These are phyloP conservation scores for Tiliacea aurago DNA, from an alignment of 2,888 invertebrate species.

Conservation along the genomic window DNA sequence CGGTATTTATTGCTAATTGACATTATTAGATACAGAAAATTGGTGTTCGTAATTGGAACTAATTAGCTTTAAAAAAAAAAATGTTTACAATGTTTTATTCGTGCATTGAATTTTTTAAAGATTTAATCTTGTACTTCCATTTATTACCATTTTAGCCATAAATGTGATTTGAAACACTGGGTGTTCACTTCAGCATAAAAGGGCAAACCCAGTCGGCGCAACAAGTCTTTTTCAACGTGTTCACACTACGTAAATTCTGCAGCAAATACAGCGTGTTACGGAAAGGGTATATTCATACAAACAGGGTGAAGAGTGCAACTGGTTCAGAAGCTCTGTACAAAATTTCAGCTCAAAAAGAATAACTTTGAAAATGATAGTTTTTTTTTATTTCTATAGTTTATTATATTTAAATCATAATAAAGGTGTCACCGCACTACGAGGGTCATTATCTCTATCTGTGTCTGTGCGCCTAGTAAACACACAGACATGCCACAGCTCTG, in stretches of 20 bases:
- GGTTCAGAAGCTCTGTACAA: too few relatives aligned
- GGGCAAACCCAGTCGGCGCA: too few relatives aligned
- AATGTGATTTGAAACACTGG: not conserved
- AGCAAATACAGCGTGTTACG: constrained; percentile 1
- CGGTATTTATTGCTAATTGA: not conserved
- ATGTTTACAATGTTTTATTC: not conserved
- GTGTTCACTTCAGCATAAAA: not conserved
- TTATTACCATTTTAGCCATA: not conserved
- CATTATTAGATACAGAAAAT: constrained; percentile 2
- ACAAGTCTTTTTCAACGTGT: not conserved
- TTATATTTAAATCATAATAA: too few relatives aligned
- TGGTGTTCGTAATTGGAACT: not conserved
- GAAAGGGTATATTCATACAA: too few relatives aligned
- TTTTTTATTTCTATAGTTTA: too few relatives aligned
- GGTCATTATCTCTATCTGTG: too few relatives aligned
- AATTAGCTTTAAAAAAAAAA: not conserved
- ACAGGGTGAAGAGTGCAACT: too few relatives aligned
- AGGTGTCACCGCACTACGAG: too few relatives aligned
- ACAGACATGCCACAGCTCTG: too few relatives aligned
- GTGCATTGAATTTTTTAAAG: not conserved
- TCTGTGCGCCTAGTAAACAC: too few relatives aligned
- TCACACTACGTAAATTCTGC: not conserved
- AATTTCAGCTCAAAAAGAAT: too few relatives aligned
- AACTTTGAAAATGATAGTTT: too few relatives aligned
- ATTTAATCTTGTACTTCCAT: not conserved